Percentiles rank a stretch among this genome's conserved stretches.
phyloP scores from a whole-genome alignment of 2,888 invertebrate species.

The Agelastica alni region DNA sequence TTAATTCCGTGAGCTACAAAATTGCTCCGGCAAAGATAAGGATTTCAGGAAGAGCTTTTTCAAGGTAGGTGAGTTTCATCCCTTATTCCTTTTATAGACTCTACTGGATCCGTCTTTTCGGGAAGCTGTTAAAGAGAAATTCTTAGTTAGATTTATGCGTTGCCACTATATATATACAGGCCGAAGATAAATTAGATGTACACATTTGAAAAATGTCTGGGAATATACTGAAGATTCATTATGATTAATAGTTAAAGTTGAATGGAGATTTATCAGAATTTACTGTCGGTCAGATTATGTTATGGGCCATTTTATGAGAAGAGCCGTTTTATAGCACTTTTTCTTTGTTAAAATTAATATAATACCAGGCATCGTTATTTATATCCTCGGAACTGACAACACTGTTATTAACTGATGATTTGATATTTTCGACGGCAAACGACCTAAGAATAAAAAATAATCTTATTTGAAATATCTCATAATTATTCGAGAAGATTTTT shows the following conservation, averaged over 20 bases:
- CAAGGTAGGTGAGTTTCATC: conserved; percentile 20
- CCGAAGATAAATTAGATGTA: conserved; percentile 6
- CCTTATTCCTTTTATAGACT: conserved; percentile 11
- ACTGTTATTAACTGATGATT: no score
- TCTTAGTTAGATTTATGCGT: conserved; percentile 14
- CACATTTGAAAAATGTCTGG: conserved; percentile 5
- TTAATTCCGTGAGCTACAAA: conserved; percentile 21
- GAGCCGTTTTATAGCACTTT: no score
- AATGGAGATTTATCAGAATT: background rate
- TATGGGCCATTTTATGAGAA: no score
- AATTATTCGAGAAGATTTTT: no score
- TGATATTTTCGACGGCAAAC: no score
- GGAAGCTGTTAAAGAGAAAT: conserved; percentile 14
- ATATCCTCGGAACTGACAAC: no score
- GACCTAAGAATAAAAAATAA: no score
- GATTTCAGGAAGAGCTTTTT: conserved; percentile 22
- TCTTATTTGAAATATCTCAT: no score
- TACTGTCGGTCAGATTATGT: no score
- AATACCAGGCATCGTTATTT: no score
- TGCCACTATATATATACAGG: background rate
- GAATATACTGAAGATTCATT: background rate
- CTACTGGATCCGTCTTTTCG: conserved; percentile 16
- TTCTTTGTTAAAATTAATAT: no score
- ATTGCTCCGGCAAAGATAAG: conserved; percentile 20
- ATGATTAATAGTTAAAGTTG: background rate